Conservation (phyloP, 2,113 vertebrate species). For the Macrotus californicus region DNA sequence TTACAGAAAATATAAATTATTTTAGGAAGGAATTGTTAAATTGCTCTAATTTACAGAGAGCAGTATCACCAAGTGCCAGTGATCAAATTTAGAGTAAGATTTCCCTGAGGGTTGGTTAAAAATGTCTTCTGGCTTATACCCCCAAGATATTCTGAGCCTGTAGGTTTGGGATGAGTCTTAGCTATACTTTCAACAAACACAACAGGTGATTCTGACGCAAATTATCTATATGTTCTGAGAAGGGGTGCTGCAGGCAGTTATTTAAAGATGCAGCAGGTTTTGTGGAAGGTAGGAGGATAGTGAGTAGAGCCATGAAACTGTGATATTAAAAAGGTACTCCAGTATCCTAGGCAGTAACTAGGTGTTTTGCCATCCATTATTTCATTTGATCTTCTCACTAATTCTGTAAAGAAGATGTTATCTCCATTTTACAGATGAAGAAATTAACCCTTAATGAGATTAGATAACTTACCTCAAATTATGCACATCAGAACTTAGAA, state of each 20-base stretch:
- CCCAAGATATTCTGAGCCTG: background rate
- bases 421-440: background rate
- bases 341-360: background rate
- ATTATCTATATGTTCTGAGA: background rate
- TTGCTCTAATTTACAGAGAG: background rate
- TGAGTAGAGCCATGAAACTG: background rate
- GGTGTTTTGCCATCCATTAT: background rate
- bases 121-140: background rate
- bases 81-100: conserved; percentile 24
- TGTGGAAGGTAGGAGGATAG: background rate
- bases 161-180: background rate
- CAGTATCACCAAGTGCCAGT: background rate
- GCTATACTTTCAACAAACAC: background rate
- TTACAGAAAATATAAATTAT: background rate
- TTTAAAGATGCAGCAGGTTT: background rate
- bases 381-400: background rate
- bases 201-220: background rate
- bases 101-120: background rate
- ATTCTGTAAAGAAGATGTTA: background rate
- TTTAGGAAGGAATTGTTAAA: conserved; percentile 37
- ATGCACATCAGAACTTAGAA: background rate
- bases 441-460: background rate
- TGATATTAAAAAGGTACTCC: background rate
- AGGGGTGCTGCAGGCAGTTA: background rate
- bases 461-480: conserved; percentile 7